A percentile compares a stretch with the other conserved stretches of the same genome.
Evolutionary conservation across 2,888 invertebrate species (phyloP).

Genomic region (Cheilosia soror): DNA sequence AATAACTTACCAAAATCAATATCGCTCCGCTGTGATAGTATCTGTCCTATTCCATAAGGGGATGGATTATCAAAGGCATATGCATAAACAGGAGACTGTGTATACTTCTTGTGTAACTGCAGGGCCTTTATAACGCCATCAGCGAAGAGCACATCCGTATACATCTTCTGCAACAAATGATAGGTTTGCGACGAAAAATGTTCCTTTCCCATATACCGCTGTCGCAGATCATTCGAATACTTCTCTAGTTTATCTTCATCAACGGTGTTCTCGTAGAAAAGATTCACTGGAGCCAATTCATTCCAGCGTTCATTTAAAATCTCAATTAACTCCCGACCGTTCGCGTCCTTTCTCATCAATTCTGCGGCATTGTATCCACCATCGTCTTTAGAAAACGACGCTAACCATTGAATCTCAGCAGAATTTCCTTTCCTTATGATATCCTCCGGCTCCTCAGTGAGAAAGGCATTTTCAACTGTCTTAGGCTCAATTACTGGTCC

Average conservation of each 20-base stretch:
- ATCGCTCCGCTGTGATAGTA: constrained; percentile 84
- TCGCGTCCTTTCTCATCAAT: constrained; percentile 80
- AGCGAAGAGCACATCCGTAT: constrained; percentile 88
- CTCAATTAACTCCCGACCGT: constrained; percentile 84
- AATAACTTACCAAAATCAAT: constrained; percentile 84
- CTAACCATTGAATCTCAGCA: constrained; percentile 88
- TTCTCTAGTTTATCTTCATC: constrained; percentile 81
- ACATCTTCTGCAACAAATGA: constrained; percentile 84
- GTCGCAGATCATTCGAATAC: constrained; percentile 74
- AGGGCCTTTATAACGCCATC: constrained; percentile 86
- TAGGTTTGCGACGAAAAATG: constrained; percentile 84
- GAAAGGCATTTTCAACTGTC: constrained; percentile 85
- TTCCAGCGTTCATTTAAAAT: constrained; percentile 85
- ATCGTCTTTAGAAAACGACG: constrained; percentile 88
- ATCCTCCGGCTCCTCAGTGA: constrained; percentile 87
- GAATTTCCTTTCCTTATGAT: constrained; percentile 86
- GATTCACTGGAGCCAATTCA: constrained; percentile 85
- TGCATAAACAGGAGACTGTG: constrained; percentile 86
- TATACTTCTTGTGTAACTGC: constrained; percentile 85
- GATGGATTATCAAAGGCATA: constrained; percentile 86
- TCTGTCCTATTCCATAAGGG: constrained; percentile 85
- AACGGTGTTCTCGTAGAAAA: constrained; percentile 87
- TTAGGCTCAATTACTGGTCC: constrained; percentile 88
- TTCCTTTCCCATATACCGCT: constrained; percentile 75
- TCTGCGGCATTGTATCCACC: constrained; percentile 83